phyloP scores from a whole-genome alignment of 2,888 invertebrate genomes.

The Amphiduros pacificus region DNA sequence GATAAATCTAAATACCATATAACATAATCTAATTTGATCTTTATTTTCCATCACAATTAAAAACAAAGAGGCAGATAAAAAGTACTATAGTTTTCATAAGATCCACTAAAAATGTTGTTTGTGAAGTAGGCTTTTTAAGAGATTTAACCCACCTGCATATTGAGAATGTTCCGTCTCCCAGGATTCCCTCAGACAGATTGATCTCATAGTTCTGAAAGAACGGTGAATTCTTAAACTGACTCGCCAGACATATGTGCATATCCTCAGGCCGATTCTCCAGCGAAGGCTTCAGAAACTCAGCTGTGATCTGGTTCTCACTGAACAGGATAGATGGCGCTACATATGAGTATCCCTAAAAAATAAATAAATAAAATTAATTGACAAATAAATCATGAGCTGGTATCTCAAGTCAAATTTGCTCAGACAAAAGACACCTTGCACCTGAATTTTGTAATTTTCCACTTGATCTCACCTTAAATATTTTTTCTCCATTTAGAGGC shows the following conservation, averaged over 20 bases:
- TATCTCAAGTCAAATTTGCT: neutral
- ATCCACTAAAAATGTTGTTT: too few species aligned
- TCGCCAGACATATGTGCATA: conserved; percentile 41
- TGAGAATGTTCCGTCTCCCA: conserved; percentile 89
- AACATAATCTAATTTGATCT: too few species aligned
- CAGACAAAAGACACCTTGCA: neutral
- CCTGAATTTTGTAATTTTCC: neutral
- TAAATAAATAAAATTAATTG: neutral
- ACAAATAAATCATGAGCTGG: neutral
- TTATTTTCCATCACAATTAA: too few species aligned
- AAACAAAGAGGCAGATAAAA: too few species aligned
- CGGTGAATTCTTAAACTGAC: conserved; percentile 69
- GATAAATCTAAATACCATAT: too few species aligned
- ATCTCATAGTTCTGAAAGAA: conserved; percentile 86
- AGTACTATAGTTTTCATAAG: too few species aligned
- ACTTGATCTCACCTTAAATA: conserved; percentile 75
- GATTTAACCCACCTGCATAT: conserved; percentile 67
- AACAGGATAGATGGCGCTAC: conserved; percentile 90
- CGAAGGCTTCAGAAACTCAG: conserved; percentile 58
- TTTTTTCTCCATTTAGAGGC: conserved; percentile 71
- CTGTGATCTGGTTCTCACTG: conserved; percentile 59
- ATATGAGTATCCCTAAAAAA: conserved; percentile 83
- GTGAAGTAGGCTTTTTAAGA: too few species aligned
- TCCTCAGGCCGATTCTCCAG: conserved; percentile 45
- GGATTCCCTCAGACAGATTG: conserved; percentile 67